A percentile compares a stretch with the other conserved stretches of the same genome.
phyloP scores from a whole-genome alignment of 2,888 invertebrate species.

The Ctenicera cuprea region DNA sequence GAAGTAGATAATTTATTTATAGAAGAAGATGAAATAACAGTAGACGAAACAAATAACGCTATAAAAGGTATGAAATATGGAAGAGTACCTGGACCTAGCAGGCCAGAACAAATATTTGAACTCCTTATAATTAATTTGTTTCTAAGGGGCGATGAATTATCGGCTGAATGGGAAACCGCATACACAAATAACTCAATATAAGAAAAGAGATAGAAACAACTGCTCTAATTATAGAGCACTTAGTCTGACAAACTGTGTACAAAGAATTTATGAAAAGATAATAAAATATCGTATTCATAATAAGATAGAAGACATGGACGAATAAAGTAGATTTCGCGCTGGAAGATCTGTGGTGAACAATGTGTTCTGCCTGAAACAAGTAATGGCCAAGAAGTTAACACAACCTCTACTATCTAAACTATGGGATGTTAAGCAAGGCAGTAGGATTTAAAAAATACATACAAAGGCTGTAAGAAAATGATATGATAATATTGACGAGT shows the following conservation, averaged over 20 bases:
- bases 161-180: not conserved
- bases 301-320: too few relatives aligned
- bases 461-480: too few relatives aligned
- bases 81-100: not conserved
- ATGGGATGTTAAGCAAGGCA: too few relatives aligned
- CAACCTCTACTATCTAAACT: too few relatives aligned
- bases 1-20: not conserved
- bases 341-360: too few relatives aligned
- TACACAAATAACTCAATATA: not conserved
- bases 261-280: too few relatives aligned
- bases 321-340: too few relatives aligned
- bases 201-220: not conserved
- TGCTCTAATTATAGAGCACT: not conserved
- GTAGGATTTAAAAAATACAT: too few relatives aligned
- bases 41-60: not conserved
- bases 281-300: too few relatives aligned
- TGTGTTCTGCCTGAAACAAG: too few relatives aligned
- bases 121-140: not conserved
- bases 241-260: not conserved
- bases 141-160: not conserved
- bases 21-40: not conserved
- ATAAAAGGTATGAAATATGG: not conserved
- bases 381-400: too few relatives aligned
- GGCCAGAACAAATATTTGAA: not conserved
- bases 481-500: too few relatives aligned